Percentiles rank a stretch among this genome's conserved stretches.
Evolutionary conservation across 2,888 invertebrate species (phyloP).

Genomic region (Catocala fraxini): DNA sequence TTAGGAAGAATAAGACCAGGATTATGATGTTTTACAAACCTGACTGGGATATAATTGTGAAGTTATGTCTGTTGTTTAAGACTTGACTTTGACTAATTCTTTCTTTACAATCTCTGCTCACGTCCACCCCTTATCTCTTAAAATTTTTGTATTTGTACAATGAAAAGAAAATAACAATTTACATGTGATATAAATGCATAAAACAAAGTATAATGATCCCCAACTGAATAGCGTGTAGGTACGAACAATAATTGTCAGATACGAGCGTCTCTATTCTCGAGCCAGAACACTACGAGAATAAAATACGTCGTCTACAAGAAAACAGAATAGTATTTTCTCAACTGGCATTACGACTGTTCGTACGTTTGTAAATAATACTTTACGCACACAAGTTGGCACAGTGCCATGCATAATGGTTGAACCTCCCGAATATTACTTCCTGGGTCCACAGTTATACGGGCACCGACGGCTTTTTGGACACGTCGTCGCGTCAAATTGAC

Average conservation of each 20-base stretch:
- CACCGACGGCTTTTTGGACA: slow-evolving; percentile 37
- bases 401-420: slow-evolving; percentile 70
- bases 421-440: slow-evolving; percentile 70
- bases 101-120: too few relatives aligned
- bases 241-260: slow-evolving; percentile 1
- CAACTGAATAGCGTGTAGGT: slow-evolving; percentile 1
- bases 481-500: slow-evolving; percentile 36
- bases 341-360: slow-evolving; percentile 42
- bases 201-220: not conserved
- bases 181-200: slow-evolving; percentile 8
- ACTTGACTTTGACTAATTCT: not conserved
- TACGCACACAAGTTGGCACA: slow-evolving; percentile 62
- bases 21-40: too few relatives aligned
- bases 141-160: not conserved
- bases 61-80: not conserved
- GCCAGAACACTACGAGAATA: slow-evolving; percentile 18
- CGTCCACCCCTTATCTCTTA: not conserved
- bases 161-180: slow-evolving; percentile 1
- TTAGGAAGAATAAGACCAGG: too few relatives aligned
- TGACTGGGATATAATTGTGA: too few relatives aligned
- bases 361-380: slow-evolving; percentile 40
- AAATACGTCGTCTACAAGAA: slow-evolving; percentile 25
- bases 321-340: slow-evolving; percentile 32
- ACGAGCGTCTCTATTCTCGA: not conserved
- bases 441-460: slow-evolving; percentile 38